These are phyloP conservation scores for Hipposideros larvatus DNA, from an alignment of 2,797 vertebrate genomes.

Conservation along the genomic window DNA sequence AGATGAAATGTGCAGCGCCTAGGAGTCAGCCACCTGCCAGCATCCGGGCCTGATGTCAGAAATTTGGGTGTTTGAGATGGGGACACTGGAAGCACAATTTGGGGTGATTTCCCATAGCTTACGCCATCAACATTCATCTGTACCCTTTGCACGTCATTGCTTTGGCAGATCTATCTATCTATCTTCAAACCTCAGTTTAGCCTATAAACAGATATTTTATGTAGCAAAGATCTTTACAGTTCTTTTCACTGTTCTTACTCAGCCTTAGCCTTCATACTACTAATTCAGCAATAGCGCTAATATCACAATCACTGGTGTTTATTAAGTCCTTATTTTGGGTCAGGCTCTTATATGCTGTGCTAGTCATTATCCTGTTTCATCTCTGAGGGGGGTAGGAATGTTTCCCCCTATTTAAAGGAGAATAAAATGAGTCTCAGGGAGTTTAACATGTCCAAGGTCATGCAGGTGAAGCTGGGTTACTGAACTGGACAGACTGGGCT, in stretches of 20 bases:
- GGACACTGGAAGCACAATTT: background rate
- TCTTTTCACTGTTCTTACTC: background rate
- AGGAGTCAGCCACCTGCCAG: conserved; percentile 72
- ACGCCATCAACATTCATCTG: accelerated
- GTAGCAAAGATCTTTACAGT: background rate
- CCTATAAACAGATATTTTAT: background rate
- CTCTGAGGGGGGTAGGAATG: background rate
- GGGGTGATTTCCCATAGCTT: background rate
- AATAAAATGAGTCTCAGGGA: background rate
- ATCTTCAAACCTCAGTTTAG: background rate
- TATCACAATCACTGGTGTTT: background rate
- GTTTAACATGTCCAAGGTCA: background rate
- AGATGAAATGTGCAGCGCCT: conserved; percentile 63
- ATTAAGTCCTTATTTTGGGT: background rate
- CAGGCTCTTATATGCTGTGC: accelerated
- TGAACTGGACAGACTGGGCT: background rate
- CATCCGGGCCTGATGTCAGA: background rate
- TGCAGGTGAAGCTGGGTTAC: background rate
- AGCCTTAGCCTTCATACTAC: background rate
- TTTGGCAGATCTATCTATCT: background rate
- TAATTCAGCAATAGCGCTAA: background rate
- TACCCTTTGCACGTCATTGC: background rate
- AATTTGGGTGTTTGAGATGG: background rate
- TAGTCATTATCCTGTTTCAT: background rate
- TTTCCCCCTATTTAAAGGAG: background rate